A percentile compares a stretch with the other conserved stretches of the same genome.
Conservation (phyloP, 2,797 vertebrate species). For the Parambassis ranga region DNA sequence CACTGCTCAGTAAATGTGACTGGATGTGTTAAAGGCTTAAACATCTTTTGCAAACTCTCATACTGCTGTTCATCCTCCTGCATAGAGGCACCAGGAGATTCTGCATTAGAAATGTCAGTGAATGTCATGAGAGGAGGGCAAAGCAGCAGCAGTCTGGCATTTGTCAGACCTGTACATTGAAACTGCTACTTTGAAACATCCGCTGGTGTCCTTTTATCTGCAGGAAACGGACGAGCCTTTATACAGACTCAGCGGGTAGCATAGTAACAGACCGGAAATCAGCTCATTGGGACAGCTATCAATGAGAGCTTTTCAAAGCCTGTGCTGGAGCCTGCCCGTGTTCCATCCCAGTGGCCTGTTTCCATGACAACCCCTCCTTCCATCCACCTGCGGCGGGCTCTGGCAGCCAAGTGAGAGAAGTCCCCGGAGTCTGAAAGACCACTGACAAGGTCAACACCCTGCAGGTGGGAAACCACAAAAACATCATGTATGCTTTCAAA, state of each 20-base stretch:
- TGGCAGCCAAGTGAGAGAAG: slow-evolving; percentile 65
- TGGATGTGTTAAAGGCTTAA: no score
- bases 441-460: slow-evolving; percentile 78
- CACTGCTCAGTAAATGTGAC: no score
- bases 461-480: slow-evolving; percentile 63
- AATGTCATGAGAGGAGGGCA: slow-evolving; percentile 53
- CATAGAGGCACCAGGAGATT: slow-evolving; percentile 19
- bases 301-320: slow-evolving; percentile 70
- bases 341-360: slow-evolving; percentile 73
- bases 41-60: no score
- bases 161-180: slow-evolving; percentile 36
- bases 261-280: slow-evolving; percentile 52
- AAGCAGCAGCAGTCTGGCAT: slow-evolving; percentile 13
- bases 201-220: slow-evolving; percentile 26
- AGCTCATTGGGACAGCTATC: slow-evolving; percentile 63
- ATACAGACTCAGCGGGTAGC: slow-evolving; percentile 36
- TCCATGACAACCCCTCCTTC: slow-evolving; percentile 76
- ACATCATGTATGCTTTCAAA: slow-evolving; percentile 60
- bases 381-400: slow-evolving; percentile 68
- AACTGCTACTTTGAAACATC: slow-evolving; percentile 24
- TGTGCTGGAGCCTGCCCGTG: slow-evolving; percentile 42
- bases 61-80: neutral
- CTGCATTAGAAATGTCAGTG: slow-evolving; percentile 48
- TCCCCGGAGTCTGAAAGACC: slow-evolving; percentile 73
- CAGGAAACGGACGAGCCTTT: slow-evolving; percentile 10